These are phyloP conservation scores for Clamator glandarius DNA, from an alignment of 2,797 vertebrate genomes.

Conservation along the genomic window DNA sequence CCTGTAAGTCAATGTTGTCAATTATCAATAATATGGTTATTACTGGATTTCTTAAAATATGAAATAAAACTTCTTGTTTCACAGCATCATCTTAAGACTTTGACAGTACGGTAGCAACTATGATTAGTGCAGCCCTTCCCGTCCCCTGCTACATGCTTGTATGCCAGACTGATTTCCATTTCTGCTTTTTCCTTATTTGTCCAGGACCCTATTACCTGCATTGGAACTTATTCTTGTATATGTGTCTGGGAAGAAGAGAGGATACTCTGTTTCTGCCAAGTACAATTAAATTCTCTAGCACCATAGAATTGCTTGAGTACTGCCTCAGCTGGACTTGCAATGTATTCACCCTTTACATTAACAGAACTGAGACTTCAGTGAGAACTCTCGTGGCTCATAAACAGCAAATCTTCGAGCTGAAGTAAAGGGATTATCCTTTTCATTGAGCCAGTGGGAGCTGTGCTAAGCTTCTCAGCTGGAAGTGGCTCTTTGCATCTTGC, in stretches of 20 bases:
- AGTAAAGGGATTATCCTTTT: neutral
- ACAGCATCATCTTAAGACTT: neutral
- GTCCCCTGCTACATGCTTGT: neutral
- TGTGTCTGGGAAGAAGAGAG: neutral
- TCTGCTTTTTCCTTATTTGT: neutral
- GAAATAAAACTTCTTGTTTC: neutral
- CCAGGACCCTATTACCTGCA: neutral
- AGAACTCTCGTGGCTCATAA: neutral
- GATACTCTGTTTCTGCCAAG: neutral
- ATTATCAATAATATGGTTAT: neutral
- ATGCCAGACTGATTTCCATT: neutral
- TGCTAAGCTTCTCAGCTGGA: conserved; percentile 50
- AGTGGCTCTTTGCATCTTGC: conserved; percentile 41
- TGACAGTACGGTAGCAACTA: neutral
- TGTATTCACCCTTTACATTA: neutral
- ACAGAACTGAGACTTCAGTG: neutral
- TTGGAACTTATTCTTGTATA: neutral
- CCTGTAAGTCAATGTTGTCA: neutral
- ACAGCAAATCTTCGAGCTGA: neutral
- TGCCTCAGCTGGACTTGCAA: neutral
- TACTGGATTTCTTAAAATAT: neutral
- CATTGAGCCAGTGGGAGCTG: neutral
- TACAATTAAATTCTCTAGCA: neutral
- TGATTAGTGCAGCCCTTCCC: neutral
- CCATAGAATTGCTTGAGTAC: accelerated